These are phyloP conservation scores for Heterodera filipjevi DNA, from an alignment of 2,888 invertebrate species.

Conservation along the genomic window DNA sequence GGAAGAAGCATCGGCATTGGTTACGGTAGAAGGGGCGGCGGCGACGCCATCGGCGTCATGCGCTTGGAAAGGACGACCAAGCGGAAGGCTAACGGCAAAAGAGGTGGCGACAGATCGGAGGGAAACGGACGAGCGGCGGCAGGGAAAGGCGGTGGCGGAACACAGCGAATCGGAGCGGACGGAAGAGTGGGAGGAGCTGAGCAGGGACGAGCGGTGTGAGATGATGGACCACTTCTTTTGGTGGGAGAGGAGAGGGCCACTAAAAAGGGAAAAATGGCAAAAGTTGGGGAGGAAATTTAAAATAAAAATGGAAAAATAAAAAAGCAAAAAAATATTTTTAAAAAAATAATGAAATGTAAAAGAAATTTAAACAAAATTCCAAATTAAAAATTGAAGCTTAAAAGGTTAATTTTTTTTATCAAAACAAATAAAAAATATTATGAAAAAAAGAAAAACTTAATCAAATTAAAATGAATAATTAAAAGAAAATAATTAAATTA, in stretches of 20 bases:
- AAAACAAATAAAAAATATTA: no score
- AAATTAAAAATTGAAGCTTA: no score
- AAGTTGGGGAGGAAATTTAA: no score
- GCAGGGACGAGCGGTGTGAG: not conserved
- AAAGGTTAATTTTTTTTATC: no score
- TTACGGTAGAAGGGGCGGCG: not conserved
- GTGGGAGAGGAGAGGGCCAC: not conserved
- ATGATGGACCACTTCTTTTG: conserved; percentile 2
- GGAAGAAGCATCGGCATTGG: not conserved
- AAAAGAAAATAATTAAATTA: no score
- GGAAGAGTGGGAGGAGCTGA: conserved; percentile 12
- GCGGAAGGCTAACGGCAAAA: not conserved
- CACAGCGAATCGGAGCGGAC: conserved; percentile 9
- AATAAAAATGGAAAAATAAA: no score
- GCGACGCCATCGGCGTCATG: not conserved
- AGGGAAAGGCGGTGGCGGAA: not conserved
- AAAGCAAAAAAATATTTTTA: no score
- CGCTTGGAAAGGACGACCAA: not conserved
- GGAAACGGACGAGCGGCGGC: not conserved
- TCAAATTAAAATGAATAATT: no score
- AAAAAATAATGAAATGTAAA: no score
- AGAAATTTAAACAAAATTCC: no score
- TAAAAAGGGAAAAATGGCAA: not conserved
- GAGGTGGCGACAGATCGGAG: not conserved
- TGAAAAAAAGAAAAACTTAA: no score